Conservation (phyloP, 2,888 invertebrate genomes). For the Phlogophora meticulosa region DNA sequence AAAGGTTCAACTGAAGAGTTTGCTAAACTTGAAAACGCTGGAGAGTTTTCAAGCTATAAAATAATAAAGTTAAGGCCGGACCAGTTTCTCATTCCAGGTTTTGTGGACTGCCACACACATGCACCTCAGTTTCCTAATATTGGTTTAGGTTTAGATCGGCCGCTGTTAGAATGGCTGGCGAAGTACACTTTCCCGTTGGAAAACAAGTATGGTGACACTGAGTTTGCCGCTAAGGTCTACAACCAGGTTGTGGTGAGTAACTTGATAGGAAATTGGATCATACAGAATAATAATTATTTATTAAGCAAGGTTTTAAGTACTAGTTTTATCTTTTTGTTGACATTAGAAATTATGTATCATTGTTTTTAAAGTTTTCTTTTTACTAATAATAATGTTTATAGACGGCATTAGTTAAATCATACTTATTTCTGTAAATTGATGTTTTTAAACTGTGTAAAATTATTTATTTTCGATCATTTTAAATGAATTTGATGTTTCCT, state of each 20-base stretch:
- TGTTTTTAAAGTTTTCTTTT: no score
- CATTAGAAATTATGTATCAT: no score
- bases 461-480: no score
- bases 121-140: conserved; percentile 97
- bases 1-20: conserved; percentile 74
- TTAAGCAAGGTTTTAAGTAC: background rate
- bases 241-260: conserved; percentile 94
- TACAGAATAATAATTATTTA: background rate
- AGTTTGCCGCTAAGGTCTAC: conserved; percentile 94
- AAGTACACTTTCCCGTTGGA: conserved; percentile 97
- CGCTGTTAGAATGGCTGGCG: conserved; percentile 96
- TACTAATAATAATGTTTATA: no score
- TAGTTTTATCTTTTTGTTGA: no score
- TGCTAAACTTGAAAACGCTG: conserved; percentile 61
- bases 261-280: conserved; percentile 9
- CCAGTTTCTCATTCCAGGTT: conserved; percentile 96
- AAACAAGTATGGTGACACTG: conserved; percentile 92
- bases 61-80: conserved; percentile 72
- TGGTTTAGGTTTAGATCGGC: conserved; percentile 95
- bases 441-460: no score
- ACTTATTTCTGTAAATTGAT: no score
- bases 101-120: conserved; percentile 97
- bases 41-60: conserved; percentile 68
- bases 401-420: no score
- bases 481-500: no score